phyloP scores from a whole-genome alignment of 1,140 invertebrate species.

The Polypedilum pembai region DNA sequence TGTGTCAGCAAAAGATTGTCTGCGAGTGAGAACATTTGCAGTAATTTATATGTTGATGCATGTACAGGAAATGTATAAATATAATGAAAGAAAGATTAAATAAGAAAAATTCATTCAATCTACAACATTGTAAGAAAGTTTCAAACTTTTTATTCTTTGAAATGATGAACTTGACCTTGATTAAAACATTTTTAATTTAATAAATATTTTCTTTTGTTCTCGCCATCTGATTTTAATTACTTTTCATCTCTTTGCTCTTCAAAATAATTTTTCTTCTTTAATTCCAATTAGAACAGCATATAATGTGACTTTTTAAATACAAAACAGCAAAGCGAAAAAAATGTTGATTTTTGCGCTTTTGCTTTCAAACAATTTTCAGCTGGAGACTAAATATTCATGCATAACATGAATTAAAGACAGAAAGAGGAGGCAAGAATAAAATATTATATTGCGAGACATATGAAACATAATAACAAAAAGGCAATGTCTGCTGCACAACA shows the following conservation, averaged over 20 bases:
- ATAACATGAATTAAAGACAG: neutral
- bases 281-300: conserved; percentile 1
- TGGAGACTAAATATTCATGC: conserved; percentile 23
- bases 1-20: conserved; percentile 24
- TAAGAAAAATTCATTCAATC: neutral
- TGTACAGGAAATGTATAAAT: neutral
- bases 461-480: conserved; percentile 23
- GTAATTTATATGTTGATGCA: conserved; percentile 3
- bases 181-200: neutral
- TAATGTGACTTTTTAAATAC: neutral
- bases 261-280: neutral
- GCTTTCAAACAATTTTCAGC: neutral
- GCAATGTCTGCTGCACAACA: conserved; percentile 11
- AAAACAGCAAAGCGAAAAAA: neutral
- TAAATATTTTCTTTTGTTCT: neutral
- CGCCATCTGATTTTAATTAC: neutral
- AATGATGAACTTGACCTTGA: neutral
- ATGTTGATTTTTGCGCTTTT: neutral
- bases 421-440: neutral
- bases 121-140: neutral
- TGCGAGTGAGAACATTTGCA: neutral
- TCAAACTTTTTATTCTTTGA: no score
- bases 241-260: neutral
- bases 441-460: conserved; percentile 1
- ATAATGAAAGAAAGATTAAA: neutral